Evolutionary conservation across 2,797 vertebrate genomes (phyloP).

Genomic region (Squalus acanthias): DNA sequence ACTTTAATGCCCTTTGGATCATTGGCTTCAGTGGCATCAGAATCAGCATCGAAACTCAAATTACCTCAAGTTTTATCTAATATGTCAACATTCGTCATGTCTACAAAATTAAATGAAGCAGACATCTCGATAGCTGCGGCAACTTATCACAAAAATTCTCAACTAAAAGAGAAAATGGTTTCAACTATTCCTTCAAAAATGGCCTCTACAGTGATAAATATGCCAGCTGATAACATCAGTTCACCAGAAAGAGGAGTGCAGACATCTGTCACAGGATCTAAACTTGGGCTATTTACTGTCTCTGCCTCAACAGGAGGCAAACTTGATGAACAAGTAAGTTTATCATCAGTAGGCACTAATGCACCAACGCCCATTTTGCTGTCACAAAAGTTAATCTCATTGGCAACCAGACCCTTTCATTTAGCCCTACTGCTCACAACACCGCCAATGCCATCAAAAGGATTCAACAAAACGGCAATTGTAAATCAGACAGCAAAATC

Average conservation of each 20-base stretch:
- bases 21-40: neutral
- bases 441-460: neutral
- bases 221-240: neutral
- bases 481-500: neutral
- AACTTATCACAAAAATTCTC: neutral
- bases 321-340: no score
- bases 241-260: neutral
- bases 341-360: neutral
- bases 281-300: neutral
- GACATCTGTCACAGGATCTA: neutral
- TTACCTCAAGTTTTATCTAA: conserved; percentile 16
- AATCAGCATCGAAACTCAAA: neutral
- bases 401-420: neutral
- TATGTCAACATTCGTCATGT: neutral
- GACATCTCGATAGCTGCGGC: neutral
- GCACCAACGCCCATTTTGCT: no score
- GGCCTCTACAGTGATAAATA: neutral
- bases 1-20: conserved; percentile 1
- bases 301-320: neutral
- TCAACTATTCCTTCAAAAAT: neutral
- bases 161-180: neutral
- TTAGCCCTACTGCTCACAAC: neutral
- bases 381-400: neutral
- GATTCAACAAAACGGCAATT: neutral
- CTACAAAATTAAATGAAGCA: neutral